phyloP scores from a whole-genome alignment of 2,888 invertebrate species.

The Acanthosoma haemorrhoidale region DNA sequence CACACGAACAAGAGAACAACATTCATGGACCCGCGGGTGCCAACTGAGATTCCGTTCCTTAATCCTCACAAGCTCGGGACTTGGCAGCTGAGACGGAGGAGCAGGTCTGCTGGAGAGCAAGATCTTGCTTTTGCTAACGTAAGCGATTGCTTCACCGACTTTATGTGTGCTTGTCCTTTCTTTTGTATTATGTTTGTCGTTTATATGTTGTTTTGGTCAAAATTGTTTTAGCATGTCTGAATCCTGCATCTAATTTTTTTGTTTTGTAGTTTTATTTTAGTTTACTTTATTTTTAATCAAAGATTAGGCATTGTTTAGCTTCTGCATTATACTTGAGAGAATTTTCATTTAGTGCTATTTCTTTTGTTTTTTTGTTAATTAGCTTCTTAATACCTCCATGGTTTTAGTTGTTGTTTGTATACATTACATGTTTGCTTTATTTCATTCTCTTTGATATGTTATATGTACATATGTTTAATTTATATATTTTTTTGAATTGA shows the following conservation, averaged over 20 bases:
- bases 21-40: constrained; percentile 94
- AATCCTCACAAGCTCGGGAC: constrained; percentile 49
- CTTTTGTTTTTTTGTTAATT: neutral
- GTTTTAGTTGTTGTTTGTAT: neutral
- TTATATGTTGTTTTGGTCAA: neutral
- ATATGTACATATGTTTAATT: neutral
- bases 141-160: constrained; percentile 30
- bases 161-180: neutral
- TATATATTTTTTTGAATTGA: neutral
- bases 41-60: constrained; percentile 66
- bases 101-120: constrained; percentile 45
- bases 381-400: neutral
- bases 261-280: constrained; percentile 12
- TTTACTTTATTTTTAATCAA: neutral
- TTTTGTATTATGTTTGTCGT: neutral
- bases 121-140: constrained; percentile 41
- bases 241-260: neutral
- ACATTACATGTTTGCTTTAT: neutral
- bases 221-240: neutral
- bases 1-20: constrained; percentile 89
- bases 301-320: neutral
- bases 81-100: constrained; percentile 43
- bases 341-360: neutral
- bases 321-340: neutral
- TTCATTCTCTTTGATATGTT: neutral